Conservation (phyloP, 2,797 vertebrate species). For the Anableps anableps region DNA sequence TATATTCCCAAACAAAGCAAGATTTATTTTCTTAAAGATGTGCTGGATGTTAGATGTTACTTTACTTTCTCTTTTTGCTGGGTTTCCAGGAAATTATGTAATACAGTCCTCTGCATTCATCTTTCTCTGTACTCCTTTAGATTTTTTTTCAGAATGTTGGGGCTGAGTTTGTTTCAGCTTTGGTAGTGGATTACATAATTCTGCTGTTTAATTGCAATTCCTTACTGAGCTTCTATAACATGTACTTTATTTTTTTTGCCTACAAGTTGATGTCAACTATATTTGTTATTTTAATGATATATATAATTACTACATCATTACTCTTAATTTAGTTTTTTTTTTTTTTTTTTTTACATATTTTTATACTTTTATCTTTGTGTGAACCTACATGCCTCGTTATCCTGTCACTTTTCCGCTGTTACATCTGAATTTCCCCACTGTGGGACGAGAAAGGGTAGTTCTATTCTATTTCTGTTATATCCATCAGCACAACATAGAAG, state of each 20-base stretch:
- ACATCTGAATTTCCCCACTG: too few species aligned
- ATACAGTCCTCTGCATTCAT: not conserved
- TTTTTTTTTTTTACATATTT: too few species aligned
- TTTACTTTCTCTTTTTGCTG: slow-evolving; percentile 11
- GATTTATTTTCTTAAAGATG: slow-evolving; percentile 6
- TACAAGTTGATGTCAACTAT: too few species aligned
- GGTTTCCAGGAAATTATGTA: slow-evolving; percentile 6
- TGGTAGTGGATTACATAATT: not conserved
- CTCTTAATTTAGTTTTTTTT: too few species aligned
- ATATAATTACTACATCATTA: too few species aligned
- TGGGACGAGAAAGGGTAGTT: too few species aligned
- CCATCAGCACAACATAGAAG: too few species aligned
- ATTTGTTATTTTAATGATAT: too few species aligned
- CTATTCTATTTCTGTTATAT: too few species aligned
- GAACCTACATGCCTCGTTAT: too few species aligned
- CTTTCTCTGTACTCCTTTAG: not conserved
- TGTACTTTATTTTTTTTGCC: not conserved
- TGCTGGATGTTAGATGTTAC: not conserved
- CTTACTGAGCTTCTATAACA: not conserved
- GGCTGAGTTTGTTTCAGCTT: not conserved
- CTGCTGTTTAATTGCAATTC: not conserved
- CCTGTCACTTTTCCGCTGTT: too few species aligned
- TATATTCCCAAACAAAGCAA: slow-evolving; percentile 57
- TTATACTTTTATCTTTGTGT: too few species aligned
- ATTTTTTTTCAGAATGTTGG: not conserved